These are phyloP conservation scores for Peromyscus eremicus DNA, from an alignment of 2,797 vertebrate species.

Conservation along the genomic window DNA sequence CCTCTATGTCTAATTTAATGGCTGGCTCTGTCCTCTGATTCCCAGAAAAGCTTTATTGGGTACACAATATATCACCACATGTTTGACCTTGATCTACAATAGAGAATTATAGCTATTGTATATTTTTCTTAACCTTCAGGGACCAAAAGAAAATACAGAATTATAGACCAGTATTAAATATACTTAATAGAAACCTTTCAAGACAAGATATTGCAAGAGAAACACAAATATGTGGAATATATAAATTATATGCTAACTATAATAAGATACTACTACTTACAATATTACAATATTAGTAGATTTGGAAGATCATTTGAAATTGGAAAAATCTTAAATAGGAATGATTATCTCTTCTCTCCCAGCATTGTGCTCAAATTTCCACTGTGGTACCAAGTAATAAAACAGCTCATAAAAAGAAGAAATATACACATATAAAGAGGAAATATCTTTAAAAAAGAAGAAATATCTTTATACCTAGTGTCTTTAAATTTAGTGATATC, in stretches of 20 bases:
- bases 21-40: too few relatives aligned
- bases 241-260: neutral
- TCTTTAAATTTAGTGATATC: neutral
- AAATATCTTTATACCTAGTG: neutral
- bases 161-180: neutral
- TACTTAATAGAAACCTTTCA: neutral
- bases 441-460: neutral
- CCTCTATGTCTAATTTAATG: too few relatives aligned
- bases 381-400: neutral
- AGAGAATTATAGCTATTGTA: neutral
- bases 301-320: conserved; percentile 2
- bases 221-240: conserved; percentile 26
- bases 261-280: neutral
- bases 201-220: neutral
- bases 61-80: neutral
- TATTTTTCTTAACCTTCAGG: neutral
- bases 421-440: neutral
- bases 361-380: neutral
- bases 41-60: too few relatives aligned
- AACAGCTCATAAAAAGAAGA: neutral
- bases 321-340: neutral
- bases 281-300: neutral
- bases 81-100: neutral
- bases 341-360: neutral
- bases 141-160: neutral